phyloP scores from a whole-genome alignment of 2,888 invertebrate genomes.

The Mythimna pallens region DNA sequence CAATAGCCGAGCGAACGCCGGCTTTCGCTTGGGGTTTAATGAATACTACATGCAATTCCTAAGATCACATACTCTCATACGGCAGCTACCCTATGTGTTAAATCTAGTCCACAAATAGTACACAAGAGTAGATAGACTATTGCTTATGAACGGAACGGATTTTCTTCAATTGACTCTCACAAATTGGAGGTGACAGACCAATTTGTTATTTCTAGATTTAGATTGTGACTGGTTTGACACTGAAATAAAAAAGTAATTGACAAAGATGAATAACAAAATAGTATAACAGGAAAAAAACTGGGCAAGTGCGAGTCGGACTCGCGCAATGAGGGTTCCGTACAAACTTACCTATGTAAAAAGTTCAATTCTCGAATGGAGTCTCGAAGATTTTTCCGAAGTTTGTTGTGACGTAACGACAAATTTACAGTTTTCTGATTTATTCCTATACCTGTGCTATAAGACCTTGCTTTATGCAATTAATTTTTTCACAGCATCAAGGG shows the following conservation, averaged over 20 bases:
- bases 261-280: constrained; percentile 13
- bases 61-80: background rate
- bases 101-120: constrained; percentile 39
- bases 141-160: constrained; percentile 20
- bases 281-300: background rate
- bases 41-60: background rate
- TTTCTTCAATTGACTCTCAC: constrained; percentile 49
- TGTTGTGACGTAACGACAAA: no score
- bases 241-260: background rate
- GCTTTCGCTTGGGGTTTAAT: no score
- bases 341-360: no score
- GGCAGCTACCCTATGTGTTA: constrained; percentile 13
- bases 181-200: constrained; percentile 34
- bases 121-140: constrained; percentile 18
- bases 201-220: constrained; percentile 10
- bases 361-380: no score
- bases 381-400: no score
- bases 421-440: no score
- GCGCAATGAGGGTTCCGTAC: no score
- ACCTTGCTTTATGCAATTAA: no score
- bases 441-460: no score
- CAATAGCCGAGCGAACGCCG: no score
- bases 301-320: no score
- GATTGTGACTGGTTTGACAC: constrained; percentile 4
- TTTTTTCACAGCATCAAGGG: no score